phyloP scores from a whole-genome alignment of 2,888 invertebrate genomes.

The Cheilosia variabilis region DNA sequence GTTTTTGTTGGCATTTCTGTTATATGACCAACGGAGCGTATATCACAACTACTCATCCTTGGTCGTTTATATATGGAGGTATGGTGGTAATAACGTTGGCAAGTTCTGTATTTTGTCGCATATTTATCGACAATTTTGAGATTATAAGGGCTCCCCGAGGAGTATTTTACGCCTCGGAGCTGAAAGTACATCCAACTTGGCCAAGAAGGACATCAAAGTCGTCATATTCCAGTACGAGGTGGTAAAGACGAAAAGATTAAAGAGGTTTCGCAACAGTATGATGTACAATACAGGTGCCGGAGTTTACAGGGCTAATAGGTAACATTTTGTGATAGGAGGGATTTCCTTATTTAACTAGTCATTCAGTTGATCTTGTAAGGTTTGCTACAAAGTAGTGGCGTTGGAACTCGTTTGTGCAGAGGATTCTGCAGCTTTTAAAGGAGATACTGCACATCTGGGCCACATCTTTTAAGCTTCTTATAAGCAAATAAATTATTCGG shows the following conservation, averaged over 20 bases:
- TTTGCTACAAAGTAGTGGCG: no score
- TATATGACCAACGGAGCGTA: slow-evolving; percentile 43
- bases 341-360: no score
- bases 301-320: background rate
- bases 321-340: no score
- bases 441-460: no score
- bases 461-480: no score
- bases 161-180: slow-evolving; percentile 42
- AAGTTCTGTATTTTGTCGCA: slow-evolving; percentile 68
- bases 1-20: slow-evolving; percentile 54
- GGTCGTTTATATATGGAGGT: background rate
- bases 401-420: no score
- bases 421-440: no score
- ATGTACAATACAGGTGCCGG: background rate
- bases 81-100: slow-evolving; percentile 61
- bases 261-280: slow-evolving; percentile 18
- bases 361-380: no score
- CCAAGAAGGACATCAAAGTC: slow-evolving; percentile 34
- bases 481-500: no score
- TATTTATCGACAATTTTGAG: slow-evolving; percentile 74
- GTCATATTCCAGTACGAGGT: slow-evolving; percentile 14
- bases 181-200: slow-evolving; percentile 42
- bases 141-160: slow-evolving; percentile 66
- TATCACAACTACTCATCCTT: slow-evolving; percentile 10
- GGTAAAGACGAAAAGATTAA: slow-evolving; percentile 16